These are phyloP conservation scores for Ditylenchus dipsaci DNA, from an alignment of 1,140 invertebrate species.

Conservation along the genomic window DNA sequence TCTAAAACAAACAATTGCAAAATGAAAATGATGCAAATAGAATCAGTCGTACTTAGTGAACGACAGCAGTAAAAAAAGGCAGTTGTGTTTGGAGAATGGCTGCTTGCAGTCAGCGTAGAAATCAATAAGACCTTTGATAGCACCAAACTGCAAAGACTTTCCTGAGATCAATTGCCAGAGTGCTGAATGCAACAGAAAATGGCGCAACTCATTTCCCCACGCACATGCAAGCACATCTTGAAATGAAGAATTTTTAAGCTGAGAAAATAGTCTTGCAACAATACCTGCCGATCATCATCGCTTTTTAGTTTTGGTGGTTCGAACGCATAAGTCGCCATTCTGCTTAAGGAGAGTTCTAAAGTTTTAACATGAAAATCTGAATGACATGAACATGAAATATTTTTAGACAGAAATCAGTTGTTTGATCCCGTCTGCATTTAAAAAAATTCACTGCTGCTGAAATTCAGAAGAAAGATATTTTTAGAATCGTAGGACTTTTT, in stretches of 20 bases:
- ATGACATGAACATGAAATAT: too few species aligned
- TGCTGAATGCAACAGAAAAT: neutral
- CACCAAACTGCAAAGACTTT: neutral
- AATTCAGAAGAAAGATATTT: too few species aligned
- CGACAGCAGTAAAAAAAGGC: constrained; percentile 7
- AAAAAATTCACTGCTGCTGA: too few species aligned
- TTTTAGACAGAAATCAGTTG: too few species aligned
- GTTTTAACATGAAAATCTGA: constrained; percentile 7
- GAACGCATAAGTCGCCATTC: constrained; percentile 12
- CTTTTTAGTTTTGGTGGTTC: neutral
- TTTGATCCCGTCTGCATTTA: too few species aligned
- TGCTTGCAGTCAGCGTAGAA: neutral
- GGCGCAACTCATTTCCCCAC: neutral
- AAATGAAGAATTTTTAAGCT: neutral
- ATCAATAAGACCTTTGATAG: neutral
- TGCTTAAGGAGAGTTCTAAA: neutral
- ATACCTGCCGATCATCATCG: neutral
- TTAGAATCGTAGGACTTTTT: too few species aligned
- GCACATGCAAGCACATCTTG: neutral
- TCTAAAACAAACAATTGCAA: too few species aligned
- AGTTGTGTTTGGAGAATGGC: neutral
- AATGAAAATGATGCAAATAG: too few species aligned
- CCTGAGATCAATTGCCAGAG: neutral
- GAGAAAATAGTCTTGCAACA: neutral
- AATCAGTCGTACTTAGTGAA: too few species aligned